Base-by-base conservation (phyloP, 2,797 vertebrate genomes). In the Crenichthys baileyi region DNA sequence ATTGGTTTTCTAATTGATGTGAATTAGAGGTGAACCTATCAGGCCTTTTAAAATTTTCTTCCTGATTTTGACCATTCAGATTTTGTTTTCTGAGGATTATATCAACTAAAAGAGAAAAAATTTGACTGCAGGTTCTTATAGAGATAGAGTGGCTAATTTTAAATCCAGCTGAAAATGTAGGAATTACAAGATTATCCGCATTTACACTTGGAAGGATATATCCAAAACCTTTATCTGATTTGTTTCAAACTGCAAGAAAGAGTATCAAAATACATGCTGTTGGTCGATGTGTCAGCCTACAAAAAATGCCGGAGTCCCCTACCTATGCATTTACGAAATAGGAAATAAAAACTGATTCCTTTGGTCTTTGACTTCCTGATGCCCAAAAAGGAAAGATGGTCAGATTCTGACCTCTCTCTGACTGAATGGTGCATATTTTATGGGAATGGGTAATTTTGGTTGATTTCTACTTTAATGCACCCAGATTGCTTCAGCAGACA, bases 401-500 rank as follows among this genome's bases (percentile, higher is more conserved):
- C 18, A 22, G 36, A 11, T 39, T 65, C 20, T 41, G 20, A 41
- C 31, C 39, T 67, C 11, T 29, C 63, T 67, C 0, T 22, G 36
- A 41, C 36, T 41, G 36, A 39, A 2, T 31, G 15, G 29, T 61
- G 16, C 58, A 31, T 63, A 36, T 67, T 67, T 44, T 41, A 44
- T 41, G 24, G 22, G n/a, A 67, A n/a, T 12, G 5, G 22, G 11
- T 44, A 9, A 41, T 67, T 44, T 44, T 22, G 36, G 36, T 44
- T 41, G 20, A 41, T 80, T 79, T 78, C 76, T 46, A 18, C 78
- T 73, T 76, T 71, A 74, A 77, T 85, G 82, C 70, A 60, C 79
- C 20, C 77, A 84, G 83, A 82, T 83, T 60, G 77, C 80, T 79
- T 84, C 76, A 79, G 82, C 75, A 90, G 83, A 85, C 79, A 76